A percentile compares a stretch with the other conserved stretches of the same genome.
Evolutionary conservation across 2,113 vertebrate species (phyloP).

Genomic region (Elaphurus davidianus): DNA sequence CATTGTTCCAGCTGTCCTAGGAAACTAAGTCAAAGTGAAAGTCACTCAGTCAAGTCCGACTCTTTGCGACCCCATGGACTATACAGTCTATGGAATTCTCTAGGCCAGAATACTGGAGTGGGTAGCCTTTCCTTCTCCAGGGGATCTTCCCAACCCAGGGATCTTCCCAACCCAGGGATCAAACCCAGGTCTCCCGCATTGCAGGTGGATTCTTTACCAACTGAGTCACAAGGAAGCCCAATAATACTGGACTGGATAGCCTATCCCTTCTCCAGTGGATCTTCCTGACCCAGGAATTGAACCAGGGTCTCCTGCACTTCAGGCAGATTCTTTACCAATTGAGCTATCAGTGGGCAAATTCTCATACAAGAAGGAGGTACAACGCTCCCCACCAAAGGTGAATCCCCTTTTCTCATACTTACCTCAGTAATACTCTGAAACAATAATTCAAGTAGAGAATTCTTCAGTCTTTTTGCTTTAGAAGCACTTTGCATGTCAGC

Average conservation of each 20-base stretch:
- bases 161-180: neutral
- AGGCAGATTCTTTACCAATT: neutral
- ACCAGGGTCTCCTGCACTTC: neutral
- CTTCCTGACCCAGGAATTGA: neutral
- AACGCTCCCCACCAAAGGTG: neutral
- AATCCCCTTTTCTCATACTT: neutral
- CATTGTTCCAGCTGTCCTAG: neutral
- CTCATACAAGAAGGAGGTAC: neutral
- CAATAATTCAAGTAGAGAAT: neutral
- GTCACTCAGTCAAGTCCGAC: rapidly evolving
- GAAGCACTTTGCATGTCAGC: neutral
- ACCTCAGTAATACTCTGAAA: neutral
- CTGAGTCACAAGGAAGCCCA: neutral
- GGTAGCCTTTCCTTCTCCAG: neutral
- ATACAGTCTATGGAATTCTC: neutral
- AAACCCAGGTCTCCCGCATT: neutral
- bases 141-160: neutral
- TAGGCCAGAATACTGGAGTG: neutral
- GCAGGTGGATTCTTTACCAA: neutral
- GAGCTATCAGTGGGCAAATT: neutral
- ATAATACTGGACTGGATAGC: neutral
- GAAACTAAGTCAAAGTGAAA: neutral
- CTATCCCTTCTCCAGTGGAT: neutral
- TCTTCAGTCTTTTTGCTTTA: neutral
- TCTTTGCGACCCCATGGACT: neutral